phyloP scores from a whole-genome alignment of 1,140 invertebrate genomes.

The Orussus abietinus region DNA sequence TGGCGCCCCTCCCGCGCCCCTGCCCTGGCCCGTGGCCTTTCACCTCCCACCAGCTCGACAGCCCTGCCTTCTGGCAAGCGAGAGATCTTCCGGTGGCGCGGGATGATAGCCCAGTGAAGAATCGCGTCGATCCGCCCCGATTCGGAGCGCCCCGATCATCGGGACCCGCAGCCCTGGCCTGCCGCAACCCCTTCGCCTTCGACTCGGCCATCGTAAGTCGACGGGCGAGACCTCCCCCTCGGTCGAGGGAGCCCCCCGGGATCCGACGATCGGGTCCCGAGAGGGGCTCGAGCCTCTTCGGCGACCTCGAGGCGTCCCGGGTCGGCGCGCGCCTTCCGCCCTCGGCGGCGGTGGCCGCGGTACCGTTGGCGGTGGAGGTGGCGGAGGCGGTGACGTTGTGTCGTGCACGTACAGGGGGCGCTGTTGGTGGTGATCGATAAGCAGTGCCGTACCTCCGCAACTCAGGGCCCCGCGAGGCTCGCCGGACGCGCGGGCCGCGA shows the following conservation, averaged over 20 bases:
- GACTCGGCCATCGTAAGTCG: constrained; percentile 53
- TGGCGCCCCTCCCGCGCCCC: constrained; percentile 14
- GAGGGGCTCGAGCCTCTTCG: constrained; percentile 3
- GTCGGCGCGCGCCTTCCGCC: constrained; percentile 1
- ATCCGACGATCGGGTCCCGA: too few relatives aligned
- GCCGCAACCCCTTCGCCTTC: constrained; percentile 53
- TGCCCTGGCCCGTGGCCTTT: constrained; percentile 11
- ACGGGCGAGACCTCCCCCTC: not conserved
- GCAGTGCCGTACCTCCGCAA: constrained; percentile 28
- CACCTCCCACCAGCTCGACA: constrained; percentile 18
- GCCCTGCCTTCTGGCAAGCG: constrained; percentile 26
- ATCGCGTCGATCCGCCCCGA: too few relatives aligned
- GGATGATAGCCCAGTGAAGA: constrained; percentile 38
- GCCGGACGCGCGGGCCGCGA: too few relatives aligned
- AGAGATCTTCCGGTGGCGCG: constrained; percentile 36
- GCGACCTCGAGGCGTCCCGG: not conserved
- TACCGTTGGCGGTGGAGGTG: constrained; percentile 12
- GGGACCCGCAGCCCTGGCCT: constrained; percentile 50
- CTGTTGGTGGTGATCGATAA: constrained; percentile 34
- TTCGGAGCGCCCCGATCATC: too few relatives aligned
- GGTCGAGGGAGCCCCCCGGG: too few relatives aligned
- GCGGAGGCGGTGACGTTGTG: constrained; percentile 22
- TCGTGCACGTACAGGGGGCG: constrained; percentile 24
- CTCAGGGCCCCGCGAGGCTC: constrained; percentile 4
- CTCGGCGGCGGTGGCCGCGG: not conserved